Base-by-base conservation (phyloP, 2,888 invertebrate species). In the Lutraria lutraria region DNA sequence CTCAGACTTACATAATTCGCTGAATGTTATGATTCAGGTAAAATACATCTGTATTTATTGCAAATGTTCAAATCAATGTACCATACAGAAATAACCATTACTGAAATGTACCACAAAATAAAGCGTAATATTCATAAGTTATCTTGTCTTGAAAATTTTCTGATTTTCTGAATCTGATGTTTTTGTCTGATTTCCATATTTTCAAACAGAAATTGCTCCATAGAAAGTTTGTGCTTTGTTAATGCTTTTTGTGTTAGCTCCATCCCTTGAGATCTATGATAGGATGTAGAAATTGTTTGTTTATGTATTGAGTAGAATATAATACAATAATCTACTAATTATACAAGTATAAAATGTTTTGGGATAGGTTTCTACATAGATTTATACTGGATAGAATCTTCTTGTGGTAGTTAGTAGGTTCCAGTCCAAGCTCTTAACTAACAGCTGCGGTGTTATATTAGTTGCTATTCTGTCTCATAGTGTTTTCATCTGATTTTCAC, bases 231-330 rank as follows among this genome's bases (percentile, higher is more conserved):
- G 8, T 10, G 25, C 63, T 68, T 68, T 68, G 63, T 68, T 25
- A 25, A 25, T 25, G 8, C 25, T 68, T 12, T 68, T 68, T 25
- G 63, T 68, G 25, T 68, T n/a, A 68, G 63, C 25, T 25, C 12
- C 8, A 25, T 68, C 63, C n/a, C 63, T 68, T 25, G 63, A 68
- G 63, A 68, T 68, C 43, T 4, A 68, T 68, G 12, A 25, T 68
- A 68, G n/a, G 63, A 25, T 68, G 63, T 25, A 25, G n/a, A 68
- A 68, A 68, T n/a, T 68, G 63, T 68, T 25, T 68, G 63, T 68
- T 25, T 3, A 25, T 25, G 63, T 68, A 25, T 12, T 25, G 25
- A 68, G 63, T n/a, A 68, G 63, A 68, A 43, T 68, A 6, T 25
- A 10, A 2, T 68, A 68, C 25, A 68, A 0, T 25, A 68, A n/a